Conservation (phyloP, 2,888 invertebrate genomes). For the Cosmia pyralina region DNA sequence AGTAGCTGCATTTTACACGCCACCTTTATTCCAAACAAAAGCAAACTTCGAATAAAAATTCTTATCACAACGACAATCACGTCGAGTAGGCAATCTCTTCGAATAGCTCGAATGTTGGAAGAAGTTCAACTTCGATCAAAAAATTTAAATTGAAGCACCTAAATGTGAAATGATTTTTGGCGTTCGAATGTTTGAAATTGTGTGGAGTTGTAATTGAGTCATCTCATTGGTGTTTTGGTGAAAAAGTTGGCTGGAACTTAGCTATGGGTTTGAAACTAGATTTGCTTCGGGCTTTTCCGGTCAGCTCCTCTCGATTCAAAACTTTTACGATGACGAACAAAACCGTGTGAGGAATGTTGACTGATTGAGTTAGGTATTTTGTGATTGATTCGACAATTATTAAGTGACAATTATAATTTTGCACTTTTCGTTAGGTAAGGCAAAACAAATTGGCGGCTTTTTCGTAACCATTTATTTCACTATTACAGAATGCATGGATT, state of each 20-base stretch:
- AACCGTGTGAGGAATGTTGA: background rate
- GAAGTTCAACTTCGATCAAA: constrained; percentile 54
- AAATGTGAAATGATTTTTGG: constrained; percentile 49
- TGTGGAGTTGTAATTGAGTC: constrained; percentile 42
- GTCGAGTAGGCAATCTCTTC: constrained; percentile 62
- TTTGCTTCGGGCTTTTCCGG: background rate
- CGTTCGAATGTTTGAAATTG: constrained; percentile 49
- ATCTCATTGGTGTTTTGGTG: constrained; percentile 29
- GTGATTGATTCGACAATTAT: background rate
- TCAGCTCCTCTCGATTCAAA: background rate
- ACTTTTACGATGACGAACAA: background rate
- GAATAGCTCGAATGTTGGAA: constrained; percentile 42
- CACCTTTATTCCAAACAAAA: constrained; percentile 71
- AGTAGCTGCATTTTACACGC: constrained; percentile 75
- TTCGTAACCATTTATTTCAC: too few relatives aligned
- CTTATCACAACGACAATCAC: constrained; percentile 72
- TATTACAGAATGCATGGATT: too few relatives aligned
- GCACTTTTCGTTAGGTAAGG: too few relatives aligned
- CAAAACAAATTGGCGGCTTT: too few relatives aligned
- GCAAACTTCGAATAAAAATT: constrained; percentile 73
- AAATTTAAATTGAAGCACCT: constrained; percentile 49
- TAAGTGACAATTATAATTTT: background rate
- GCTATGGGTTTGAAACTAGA: background rate
- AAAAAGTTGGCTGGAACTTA: constrained; percentile 9
- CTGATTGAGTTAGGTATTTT: background rate